Evolutionary conservation across 2,797 vertebrate genomes (phyloP).

Genomic region (Parauchenoglanis ngamensis): DNA sequence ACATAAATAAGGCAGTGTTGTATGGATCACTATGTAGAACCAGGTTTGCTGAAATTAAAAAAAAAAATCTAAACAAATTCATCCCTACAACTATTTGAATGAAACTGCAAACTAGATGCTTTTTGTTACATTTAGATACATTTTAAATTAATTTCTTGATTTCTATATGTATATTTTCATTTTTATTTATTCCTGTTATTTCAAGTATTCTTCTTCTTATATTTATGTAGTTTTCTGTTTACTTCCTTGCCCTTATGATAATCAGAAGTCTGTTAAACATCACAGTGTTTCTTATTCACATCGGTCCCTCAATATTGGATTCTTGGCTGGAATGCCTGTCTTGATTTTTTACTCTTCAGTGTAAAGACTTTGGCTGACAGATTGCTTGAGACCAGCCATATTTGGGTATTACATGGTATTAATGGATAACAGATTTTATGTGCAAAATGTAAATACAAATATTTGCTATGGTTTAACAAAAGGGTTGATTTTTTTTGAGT

Average conservation of each 20-base stretch:
- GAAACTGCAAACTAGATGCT: background rate
- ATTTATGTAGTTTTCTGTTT: background rate
- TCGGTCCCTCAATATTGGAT: background rate
- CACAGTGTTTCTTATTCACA: background rate
- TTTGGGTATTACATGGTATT: background rate
- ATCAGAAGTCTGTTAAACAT: background rate
- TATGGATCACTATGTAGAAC: background rate
- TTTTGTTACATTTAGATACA: too few species aligned
- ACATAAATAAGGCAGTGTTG: background rate
- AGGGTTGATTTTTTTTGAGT: background rate
- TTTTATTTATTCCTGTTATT: background rate
- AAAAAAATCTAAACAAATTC: background rate
- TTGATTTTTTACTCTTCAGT: background rate
- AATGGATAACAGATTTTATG: too few species aligned
- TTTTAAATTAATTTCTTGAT: background rate
- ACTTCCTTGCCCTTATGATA: background rate
- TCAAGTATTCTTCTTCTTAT: background rate
- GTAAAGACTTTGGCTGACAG: background rate
- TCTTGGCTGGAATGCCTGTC: background rate
- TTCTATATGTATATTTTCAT: too few species aligned
- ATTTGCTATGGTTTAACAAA: background rate
- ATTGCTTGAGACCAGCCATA: background rate
- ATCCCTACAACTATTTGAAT: background rate
- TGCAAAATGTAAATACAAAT: background rate
- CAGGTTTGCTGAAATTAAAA: background rate